phyloP scores from a whole-genome alignment of 2,113 vertebrate species.

The western clawed frog (Xenopus tropicalis) region UCB_Xtro_10.0 CM004447.2:47335001-47335500 shows the following conservation, averaged over 20 bases:
- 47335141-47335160: constrained; percentile 15
- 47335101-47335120: background rate
- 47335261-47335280: constrained; percentile 9
- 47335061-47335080: background rate
- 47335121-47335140: background rate
- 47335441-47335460: too few species aligned
- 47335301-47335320: background rate
- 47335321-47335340: too few species aligned
- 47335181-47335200: constrained; percentile 10
- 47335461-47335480: too few species aligned
- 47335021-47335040: too few species aligned
- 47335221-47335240: constrained; percentile 17
- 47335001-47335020: too few species aligned
- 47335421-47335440: too few species aligned
- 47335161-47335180: background rate
- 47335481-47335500: too few species aligned
- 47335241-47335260: constrained; percentile 1
- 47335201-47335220: constrained; percentile 9
- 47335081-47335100: background rate
- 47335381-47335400: too few species aligned
- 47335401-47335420: too few species aligned
- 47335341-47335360: too few species aligned
- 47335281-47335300: background rate
- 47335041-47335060: too few species aligned
- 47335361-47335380: too few species aligned